phyloP scores from a whole-genome alignment of 1,140 invertebrate genomes.

The Nixonia krombeini region DNA sequence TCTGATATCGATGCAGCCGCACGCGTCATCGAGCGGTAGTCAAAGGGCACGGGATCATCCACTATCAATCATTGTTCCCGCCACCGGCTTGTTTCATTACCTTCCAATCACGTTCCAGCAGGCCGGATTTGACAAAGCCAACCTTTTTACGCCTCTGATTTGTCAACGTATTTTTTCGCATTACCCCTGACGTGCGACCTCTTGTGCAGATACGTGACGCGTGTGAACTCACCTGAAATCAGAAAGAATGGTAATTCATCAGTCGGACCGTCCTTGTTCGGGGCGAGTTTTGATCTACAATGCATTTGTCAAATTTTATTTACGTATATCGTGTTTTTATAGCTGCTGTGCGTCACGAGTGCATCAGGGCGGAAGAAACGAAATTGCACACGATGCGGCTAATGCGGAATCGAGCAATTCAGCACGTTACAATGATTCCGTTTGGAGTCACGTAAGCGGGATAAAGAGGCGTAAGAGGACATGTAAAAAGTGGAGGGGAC shows the following conservation, averaged over 20 bases:
- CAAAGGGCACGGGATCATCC: constrained; percentile 16
- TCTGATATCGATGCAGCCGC: constrained; percentile 8
- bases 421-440: constrained; percentile 10
- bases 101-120: constrained; percentile 3
- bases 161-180: no score
- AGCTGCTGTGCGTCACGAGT: no score
- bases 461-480: background rate
- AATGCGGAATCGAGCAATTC: constrained; percentile 4
- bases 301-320: no score
- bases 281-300: no score
- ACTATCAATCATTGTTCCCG: constrained; percentile 38
- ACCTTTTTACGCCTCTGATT: no score
- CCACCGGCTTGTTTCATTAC: background rate
- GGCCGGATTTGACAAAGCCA: no score
- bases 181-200: no score
- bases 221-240: no score
- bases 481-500: background rate
- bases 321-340: no score
- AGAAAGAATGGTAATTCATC: no score
- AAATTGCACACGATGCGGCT: background rate
- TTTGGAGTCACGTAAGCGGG: constrained; percentile 1
- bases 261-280: no score
- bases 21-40: constrained; percentile 21
- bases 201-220: no score
- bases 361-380: background rate